Percentiles rank a stretch among this genome's conserved stretches.
phyloP scores from a whole-genome alignment of 2,888 invertebrate species.

The Cosmopolites sordidus region DNA sequence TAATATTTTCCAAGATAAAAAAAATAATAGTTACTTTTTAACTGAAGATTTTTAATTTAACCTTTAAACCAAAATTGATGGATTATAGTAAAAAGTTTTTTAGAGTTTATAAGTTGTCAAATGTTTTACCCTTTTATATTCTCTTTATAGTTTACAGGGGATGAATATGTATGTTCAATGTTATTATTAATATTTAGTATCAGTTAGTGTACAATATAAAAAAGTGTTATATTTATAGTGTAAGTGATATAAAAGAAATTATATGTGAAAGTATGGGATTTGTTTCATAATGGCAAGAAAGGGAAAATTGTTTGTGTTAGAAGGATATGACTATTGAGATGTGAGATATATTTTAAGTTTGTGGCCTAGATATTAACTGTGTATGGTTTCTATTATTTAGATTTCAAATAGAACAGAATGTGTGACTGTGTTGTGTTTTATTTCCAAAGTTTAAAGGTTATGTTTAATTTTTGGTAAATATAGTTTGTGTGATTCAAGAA shows the following conservation, averaged over 20 bases:
- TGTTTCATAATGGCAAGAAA: conserved; percentile 5
- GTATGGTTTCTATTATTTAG: conserved; percentile 14
- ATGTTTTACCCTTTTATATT: conserved; percentile 1
- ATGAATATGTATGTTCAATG: conserved; percentile 3
- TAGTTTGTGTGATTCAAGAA: too few species aligned
- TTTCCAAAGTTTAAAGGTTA: conserved; percentile 1
- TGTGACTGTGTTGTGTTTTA: conserved; percentile 11
- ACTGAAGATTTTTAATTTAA: too few species aligned
- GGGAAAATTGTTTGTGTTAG: conserved; percentile 6
- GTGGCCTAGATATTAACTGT: conserved; percentile 7
- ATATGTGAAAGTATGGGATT: conserved; percentile 1
- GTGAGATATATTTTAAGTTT: conserved; percentile 6
- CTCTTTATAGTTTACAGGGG: conserved; percentile 7
- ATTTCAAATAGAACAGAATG: conserved; percentile 5
- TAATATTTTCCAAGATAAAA: too few species aligned
- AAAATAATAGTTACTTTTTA: too few species aligned
- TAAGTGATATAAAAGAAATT: not conserved
- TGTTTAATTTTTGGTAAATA: not conserved
- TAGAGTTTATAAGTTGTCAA: too few species aligned
- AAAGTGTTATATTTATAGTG: too few species aligned
- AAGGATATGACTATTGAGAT: conserved; percentile 1
- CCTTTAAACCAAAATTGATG: too few species aligned
- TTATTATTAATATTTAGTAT: not conserved
- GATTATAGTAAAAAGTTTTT: too few species aligned
- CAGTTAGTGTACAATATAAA: too few species aligned